Conservation (phyloP, 2,113 vertebrate genomes). For the Mirounga angustirostris region DNA sequence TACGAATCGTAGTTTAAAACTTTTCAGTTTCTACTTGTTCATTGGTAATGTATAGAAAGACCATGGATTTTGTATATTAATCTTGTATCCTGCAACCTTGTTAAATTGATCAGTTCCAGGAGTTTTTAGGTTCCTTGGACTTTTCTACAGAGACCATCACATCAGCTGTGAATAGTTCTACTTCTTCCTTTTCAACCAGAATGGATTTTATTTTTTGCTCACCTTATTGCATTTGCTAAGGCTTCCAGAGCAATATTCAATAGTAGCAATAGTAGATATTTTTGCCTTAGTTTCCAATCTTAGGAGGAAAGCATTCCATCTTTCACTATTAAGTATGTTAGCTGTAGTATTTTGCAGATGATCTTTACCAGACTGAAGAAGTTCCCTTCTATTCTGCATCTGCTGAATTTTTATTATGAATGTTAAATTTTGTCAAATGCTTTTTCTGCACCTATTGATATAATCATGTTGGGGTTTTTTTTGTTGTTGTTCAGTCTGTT, state of each 20-base stretch:
- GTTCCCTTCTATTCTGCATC: neutral
- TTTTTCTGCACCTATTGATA: neutral
- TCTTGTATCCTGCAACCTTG: neutral
- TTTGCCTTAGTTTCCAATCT: neutral
- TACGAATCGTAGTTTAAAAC: neutral
- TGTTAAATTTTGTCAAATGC: neutral
- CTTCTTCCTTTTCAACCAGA: neutral
- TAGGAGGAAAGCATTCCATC: neutral
- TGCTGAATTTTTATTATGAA: neutral
- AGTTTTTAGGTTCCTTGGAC: neutral
- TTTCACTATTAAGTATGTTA: neutral
- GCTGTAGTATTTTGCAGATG: neutral
- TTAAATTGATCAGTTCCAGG: neutral
- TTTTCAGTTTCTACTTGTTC: neutral
- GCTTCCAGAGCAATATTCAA: neutral
- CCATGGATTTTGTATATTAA: neutral
- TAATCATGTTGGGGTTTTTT: neutral
- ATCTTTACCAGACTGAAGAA: neutral
- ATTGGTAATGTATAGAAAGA: neutral
- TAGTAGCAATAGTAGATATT: neutral
- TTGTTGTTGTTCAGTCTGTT: neutral
- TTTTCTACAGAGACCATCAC: neutral
- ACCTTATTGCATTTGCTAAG: neutral
- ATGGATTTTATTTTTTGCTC: neutral
- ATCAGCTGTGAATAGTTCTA: neutral